phyloP scores from a whole-genome alignment of 2,113 vertebrate species.

The Nasalis larvatus region DNA sequence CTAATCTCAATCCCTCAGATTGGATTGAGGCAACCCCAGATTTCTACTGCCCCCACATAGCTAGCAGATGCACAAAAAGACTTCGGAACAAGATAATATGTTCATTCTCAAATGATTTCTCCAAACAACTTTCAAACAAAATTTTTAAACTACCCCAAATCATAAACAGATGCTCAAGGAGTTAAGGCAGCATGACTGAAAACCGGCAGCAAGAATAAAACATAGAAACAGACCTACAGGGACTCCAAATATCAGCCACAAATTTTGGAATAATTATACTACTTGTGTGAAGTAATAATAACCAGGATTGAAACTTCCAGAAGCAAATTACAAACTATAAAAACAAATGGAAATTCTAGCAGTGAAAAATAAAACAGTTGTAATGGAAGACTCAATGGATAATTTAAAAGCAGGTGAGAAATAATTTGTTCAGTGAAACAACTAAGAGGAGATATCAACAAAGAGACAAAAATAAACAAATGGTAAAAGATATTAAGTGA shows the following conservation, averaged over 20 bases:
- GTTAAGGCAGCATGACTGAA: neutral
- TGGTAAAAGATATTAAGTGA: neutral
- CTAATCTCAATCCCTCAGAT: neutral
- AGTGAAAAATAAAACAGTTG: neutral
- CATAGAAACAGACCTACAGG: neutral
- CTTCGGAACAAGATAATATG: neutral
- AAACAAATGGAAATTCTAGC: neutral
- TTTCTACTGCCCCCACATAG: neutral
- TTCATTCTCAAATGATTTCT: neutral
- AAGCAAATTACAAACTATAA: neutral
- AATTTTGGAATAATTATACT: neutral
- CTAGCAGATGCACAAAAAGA: neutral
- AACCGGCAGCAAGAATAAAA: neutral
- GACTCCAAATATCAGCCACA: neutral
- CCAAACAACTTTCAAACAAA: neutral
- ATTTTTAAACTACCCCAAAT: neutral
- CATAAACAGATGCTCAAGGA: neutral
- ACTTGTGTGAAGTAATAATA: neutral
- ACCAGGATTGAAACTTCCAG: neutral
- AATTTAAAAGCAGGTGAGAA: neutral
- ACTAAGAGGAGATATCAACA: neutral
- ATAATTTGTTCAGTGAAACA: neutral
- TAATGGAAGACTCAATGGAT: neutral
- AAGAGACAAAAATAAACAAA: neutral
- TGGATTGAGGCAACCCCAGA: neutral